These are phyloP conservation scores for Pherbina coryleti DNA, from an alignment of 2,888 invertebrate genomes.

Conservation along the genomic window DNA sequence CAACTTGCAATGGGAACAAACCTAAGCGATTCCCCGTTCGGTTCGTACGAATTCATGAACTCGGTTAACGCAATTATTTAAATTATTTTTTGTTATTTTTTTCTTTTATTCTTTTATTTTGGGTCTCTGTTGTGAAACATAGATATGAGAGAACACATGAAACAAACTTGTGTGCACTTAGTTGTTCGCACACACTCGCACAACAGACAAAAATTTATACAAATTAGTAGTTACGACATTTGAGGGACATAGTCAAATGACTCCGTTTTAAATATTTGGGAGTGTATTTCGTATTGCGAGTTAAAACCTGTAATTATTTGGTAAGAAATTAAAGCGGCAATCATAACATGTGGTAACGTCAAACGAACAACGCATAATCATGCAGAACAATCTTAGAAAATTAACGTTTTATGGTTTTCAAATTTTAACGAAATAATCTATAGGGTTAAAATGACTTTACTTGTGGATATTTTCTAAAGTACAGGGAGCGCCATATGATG, in stretches of 20 bases:
- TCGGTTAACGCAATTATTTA: not conserved
- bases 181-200: conserved; percentile 41
- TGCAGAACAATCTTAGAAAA: not conserved
- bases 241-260: conserved; percentile 64
- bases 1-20: conserved; percentile 40
- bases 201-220: conserved; percentile 59
- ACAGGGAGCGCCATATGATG: no score
- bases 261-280: conserved; percentile 46
- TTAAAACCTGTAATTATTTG: conserved; percentile 30
- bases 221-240: conserved; percentile 60
- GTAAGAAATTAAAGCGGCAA: conserved; percentile 35
- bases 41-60: conserved; percentile 9
- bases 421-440: no score
- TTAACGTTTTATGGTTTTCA: no score
- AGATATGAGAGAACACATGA: not conserved
- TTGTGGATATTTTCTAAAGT: no score
- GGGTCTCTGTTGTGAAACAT: not conserved
- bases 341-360: conserved; percentile 29
- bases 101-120: not conserved
- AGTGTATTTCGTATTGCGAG: conserved; percentile 32
- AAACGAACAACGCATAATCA: conserved; percentile 21
- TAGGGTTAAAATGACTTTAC: no score
- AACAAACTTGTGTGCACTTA: conserved; percentile 39
- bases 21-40: not conserved
- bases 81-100: not conserved